Evolutionary conservation across 2,888 invertebrate species (phyloP).

Genomic region (Caenorhabditis wallacei): DNA sequence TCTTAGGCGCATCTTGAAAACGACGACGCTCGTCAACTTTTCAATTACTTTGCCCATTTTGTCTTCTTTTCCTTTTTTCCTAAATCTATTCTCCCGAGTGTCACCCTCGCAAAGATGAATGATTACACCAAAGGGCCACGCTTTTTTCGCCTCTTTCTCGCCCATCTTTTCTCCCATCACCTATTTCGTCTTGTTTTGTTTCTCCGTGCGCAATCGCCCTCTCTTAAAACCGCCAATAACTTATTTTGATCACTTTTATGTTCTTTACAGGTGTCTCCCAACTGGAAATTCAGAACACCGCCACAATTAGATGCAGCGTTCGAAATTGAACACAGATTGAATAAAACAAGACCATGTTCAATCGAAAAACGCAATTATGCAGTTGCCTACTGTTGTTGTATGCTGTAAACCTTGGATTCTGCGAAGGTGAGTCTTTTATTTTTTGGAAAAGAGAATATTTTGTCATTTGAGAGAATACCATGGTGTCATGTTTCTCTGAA

Average conservation of each 20-base stretch:
- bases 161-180: slow-evolving; percentile 31
- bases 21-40: slow-evolving; percentile 65
- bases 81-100: slow-evolving; percentile 62
- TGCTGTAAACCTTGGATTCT: slow-evolving; percentile 16
- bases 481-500: slow-evolving; percentile 26
- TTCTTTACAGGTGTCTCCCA: slow-evolving; percentile 52
- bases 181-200: slow-evolving; percentile 37
- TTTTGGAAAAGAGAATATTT: not conserved
- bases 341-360: slow-evolving; percentile 61
- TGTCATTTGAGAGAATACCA: not conserved
- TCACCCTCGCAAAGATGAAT: slow-evolving; percentile 61
- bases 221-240: slow-evolving; percentile 29
- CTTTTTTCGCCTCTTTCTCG: slow-evolving; percentile 40
- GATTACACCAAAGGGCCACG: slow-evolving; percentile 61
- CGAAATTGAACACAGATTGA: slow-evolving; percentile 59
- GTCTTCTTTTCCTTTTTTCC: slow-evolving; percentile 40
- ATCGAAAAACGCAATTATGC: slow-evolving; percentile 52
- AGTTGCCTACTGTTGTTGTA: slow-evolving; percentile 38
- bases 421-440: slow-evolving; percentile 46
- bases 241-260: slow-evolving; percentile 43
- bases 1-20: slow-evolving; percentile 59
- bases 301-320: slow-evolving; percentile 62
- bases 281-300: slow-evolving; percentile 52
- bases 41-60: slow-evolving; percentile 63
- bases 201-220: slow-evolving; percentile 8